Base-by-base conservation (phyloP, 1,140 invertebrate genomes). In the Pantala flavescens region DNA sequence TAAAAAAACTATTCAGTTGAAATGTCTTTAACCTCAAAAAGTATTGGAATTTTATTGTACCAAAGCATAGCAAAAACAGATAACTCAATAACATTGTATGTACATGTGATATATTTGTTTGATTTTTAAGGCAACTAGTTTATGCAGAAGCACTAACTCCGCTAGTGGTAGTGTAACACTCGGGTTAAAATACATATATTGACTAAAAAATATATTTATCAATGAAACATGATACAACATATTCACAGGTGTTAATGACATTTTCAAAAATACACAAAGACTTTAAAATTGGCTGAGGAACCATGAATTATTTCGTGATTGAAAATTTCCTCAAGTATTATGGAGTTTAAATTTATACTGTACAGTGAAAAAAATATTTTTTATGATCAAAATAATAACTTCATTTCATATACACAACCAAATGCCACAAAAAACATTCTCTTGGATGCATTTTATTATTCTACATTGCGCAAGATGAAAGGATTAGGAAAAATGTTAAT, bases 31-130 rank as follows among this genome's bases (percentile, higher is more conserved):
- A 63, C n/a, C n/a, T 63, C 49, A 63, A 63, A 63, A 63, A 63
- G 49, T 63, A 63, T 63, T 63, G n/a, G n/a, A 21, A 63, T 63
- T 63, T 63, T 63, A 63, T 63, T 63, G 14, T 63, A 63, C 49
- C 49, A 63, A 63, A 63, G 49, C 49, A 63, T 63, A 63, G 49
- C 49, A 63, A 63, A 63, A 63, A 63, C 49, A 63, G 49, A 63
- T 63, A 19, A 63, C 1, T 21, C 49, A 63, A 63, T 63, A 21
- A 63, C 49, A 63, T 21, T 63, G 14, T 21, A 63, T 16, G 3
- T 63, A 19, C 49, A 63, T 21, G 28, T 36, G 49, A 63, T 63
- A 21, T 7, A 63, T 63, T 63, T 63, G 16, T 19, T 63, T 11
- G 43, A 49, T 63, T 21, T 19, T 19, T 63, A 63, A 63, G 49